A percentile compares a stretch with the other conserved stretches of the same genome.
Conservation (phyloP, 2,888 invertebrate genomes). For the Chironomus tentans region DNA sequence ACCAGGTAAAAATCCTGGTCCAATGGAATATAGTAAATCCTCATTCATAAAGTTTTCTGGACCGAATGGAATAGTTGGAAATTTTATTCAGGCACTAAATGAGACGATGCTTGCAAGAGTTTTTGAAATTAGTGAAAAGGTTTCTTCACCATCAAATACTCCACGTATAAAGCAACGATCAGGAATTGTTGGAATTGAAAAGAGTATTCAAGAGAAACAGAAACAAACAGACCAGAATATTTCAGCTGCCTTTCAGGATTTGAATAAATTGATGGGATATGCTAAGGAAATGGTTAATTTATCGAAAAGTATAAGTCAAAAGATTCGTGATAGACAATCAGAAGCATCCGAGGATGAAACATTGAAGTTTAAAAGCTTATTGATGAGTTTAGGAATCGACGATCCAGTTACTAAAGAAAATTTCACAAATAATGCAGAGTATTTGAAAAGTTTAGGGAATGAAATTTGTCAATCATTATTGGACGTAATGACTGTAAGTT, state of each 20-base stretch:
- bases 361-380: conserved; percentile 87
- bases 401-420: conserved; percentile 94
- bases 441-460: conserved; percentile 73
- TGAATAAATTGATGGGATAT: conserved; percentile 87
- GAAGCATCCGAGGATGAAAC: conserved; percentile 97
- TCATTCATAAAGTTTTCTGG: conserved; percentile 78
- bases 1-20: conserved; percentile 59
- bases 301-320: conserved; percentile 83
- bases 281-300: conserved; percentile 95
- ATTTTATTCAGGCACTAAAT: conserved; percentile 53
- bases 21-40: conserved; percentile 58
- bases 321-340: conserved; percentile 88
- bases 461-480: conserved; percentile 77
- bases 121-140: conserved; percentile 49
- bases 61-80: conserved; percentile 64
- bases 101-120: conserved; percentile 53
- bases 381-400: conserved; percentile 93
- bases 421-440: conserved; percentile 75
- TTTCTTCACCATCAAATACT: conserved; percentile 30
- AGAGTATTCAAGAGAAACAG: conserved; percentile 81
- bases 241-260: conserved; percentile 87
- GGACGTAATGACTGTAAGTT: conserved; percentile 64
- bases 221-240: conserved; percentile 88
- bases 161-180: conserved; percentile 60
- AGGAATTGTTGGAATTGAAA: conserved; percentile 94